Evolutionary conservation across 2,113 vertebrate species (phyloP), one percentile per base, ranked within the genome.

Genomic region (Syngnathoides biaculeatus): DNA sequence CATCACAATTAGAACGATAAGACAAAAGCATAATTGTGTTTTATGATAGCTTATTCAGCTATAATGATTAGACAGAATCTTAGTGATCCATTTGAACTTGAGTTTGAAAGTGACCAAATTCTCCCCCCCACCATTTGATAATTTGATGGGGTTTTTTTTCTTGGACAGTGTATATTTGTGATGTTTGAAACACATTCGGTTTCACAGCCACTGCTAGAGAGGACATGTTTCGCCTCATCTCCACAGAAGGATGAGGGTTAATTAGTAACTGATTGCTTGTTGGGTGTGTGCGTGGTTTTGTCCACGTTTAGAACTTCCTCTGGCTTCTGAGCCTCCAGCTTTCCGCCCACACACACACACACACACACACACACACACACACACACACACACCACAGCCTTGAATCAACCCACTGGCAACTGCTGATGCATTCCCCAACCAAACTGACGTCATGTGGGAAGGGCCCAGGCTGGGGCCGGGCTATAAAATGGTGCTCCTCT

Each of bases 391-490:
- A 77, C 85, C n/a, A 1, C 75, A 39, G 77, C 78, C 76, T 71
- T 80, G 80, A 86, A 75, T 85, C 76, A 81, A 82, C 87, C 84
- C 79, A 78, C 77, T 42, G 79, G 77, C 86, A 87, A 77, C 87
- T 84, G 86, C 79, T 80, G 75, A 84, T 79, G 80, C 80, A 72
- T 86, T 84, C 84, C 76, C 78, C 50, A 66, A 68, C 68, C 77
- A 72, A 35, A 57, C 47, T 90, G 91, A 92, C 89, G 90, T 87
- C 72, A 83, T 27, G 86, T 79, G 84, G 91, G 89, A 40, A 63
- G 91, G 84, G 78, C 80, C 11, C 47, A 5, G 26, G 2, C 53
- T 50, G 12, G 17, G 4, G 57, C 11, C 48, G 0, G 1, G 7
- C 65, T 88, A 89, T 88, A 88, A 86, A 75, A 12, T n/a, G 0